Base-by-base conservation (phyloP, 2,113 vertebrate species). In the Aptenodytes forsteri region DNA sequence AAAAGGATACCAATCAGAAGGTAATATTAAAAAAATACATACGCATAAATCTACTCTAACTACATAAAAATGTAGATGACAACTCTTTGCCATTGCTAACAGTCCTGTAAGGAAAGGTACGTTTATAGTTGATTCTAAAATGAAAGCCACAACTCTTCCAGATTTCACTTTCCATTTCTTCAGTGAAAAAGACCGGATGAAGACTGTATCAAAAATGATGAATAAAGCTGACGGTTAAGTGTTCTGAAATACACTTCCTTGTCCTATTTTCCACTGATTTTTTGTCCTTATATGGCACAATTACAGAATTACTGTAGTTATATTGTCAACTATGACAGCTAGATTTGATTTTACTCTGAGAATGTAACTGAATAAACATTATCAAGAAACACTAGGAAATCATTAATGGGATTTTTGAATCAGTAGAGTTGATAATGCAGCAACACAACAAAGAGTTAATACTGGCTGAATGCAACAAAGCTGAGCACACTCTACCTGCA, bases 241-340 rank as follows among this genome's bases (percentile, higher is more conserved):
- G 2, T 34, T 67, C 44, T 84, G 83, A 87, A 79, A 89, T 62
- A 77, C 10, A 70, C n/a, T 56, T 82, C 44, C 75, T 83, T 72
- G 17, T 94, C 64, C 73, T 78, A 83, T 83, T 76, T 90, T 72
- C 86, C 56, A 87, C 44, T 65, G 55, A 87, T 73, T 97, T 84
- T 73, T 84, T 21, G 89, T 78, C 71, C 64, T 80, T 70, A 75
- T 54, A 54, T 38, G 75, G 90, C 46, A 94, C 55, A 94, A 62
- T 94, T 97, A 97, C 47, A 80, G 83, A 97, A 97, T 95, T 96
- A 97, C 30, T 93, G 56, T 86, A 96, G 98, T 97, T 94, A 97
- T 29, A 89, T 49, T 95, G 88, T 86, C 91, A 96, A 75, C 69
- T 94, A 95, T 90, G 87, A 95, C 66, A 95, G 86, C 46, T 87